Conservation (phyloP, 2,888 invertebrate genomes). For the Spodoptera picta region DNA sequence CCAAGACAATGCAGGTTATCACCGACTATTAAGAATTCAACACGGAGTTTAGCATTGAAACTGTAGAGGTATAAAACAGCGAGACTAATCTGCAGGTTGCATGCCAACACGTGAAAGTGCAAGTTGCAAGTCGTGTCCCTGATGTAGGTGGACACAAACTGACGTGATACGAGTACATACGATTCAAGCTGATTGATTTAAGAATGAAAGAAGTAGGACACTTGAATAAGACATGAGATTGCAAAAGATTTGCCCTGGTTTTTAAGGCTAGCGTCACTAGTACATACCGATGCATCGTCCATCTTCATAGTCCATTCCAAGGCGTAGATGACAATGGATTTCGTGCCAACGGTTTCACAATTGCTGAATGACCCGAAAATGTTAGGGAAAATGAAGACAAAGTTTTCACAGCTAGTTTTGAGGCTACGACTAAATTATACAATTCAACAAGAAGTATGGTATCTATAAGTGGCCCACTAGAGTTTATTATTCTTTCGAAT, state of each 20-base stretch:
- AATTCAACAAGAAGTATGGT: no score
- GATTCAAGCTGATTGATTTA: conserved; percentile 30
- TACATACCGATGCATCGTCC: conserved; percentile 15
- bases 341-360: conserved; percentile 41
- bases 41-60: conserved; percentile 47
- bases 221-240: conserved; percentile 40
- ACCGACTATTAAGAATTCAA: conserved; percentile 44
- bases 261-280: conserved; percentile 6
- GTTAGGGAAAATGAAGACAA: not conserved
- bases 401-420: not conserved
- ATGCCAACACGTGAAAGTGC: conserved; percentile 54
- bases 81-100: conserved; percentile 49
- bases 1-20: conserved; percentile 43
- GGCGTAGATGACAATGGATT: conserved; percentile 22
- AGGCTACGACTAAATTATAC: no score
- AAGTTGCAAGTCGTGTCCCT: conserved; percentile 53
- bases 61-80: conserved; percentile 34
- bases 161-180: conserved; percentile 38
- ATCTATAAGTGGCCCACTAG: no score
- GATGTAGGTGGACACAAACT: conserved; percentile 17
- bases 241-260: conserved; percentile 37
- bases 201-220: conserved; percentile 35
- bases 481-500: no score
- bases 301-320: conserved; percentile 32
- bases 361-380: conserved; percentile 14